Evolutionary conservation across 2,797 vertebrate genomes (phyloP).

Genomic region (Lophius americanus): DNA sequence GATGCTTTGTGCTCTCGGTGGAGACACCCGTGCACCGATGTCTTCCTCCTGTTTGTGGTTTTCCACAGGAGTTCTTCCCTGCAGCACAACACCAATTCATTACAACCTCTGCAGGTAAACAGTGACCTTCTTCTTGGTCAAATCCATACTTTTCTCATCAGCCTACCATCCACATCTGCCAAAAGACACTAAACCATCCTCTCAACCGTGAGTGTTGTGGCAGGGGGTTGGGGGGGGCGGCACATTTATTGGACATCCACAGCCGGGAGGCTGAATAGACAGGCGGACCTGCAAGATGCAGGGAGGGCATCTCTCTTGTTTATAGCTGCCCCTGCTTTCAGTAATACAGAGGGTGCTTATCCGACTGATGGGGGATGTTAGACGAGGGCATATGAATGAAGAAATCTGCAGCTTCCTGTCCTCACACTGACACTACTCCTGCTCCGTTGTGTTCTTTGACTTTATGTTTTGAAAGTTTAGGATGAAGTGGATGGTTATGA

Average conservation of each 20-base stretch:
- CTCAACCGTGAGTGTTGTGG: conserved; percentile 42
- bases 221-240: conserved; percentile 37
- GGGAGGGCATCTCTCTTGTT: conserved; percentile 67
- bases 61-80: conserved; percentile 31
- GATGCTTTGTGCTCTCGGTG: conserved; percentile 6
- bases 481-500: too few relatives aligned
- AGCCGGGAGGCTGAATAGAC: conserved; percentile 69
- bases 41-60: conserved; percentile 4
- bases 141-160: conserved; percentile 70
- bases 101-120: conserved; percentile 69
- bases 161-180: conserved; percentile 64
- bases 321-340: conserved; percentile 74
- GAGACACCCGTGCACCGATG: conserved; percentile 15
- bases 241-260: conserved; percentile 65
- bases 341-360: conserved; percentile 66
- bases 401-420: conserved; percentile 55
- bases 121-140: conserved; percentile 64
- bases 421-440: conserved; percentile 43
- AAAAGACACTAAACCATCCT: conserved; percentile 63
- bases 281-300: conserved; percentile 47
- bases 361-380: conserved; percentile 50
- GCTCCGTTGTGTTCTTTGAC: conserved; percentile 33
- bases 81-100: conserved; percentile 43
- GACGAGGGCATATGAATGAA: conserved; percentile 46
- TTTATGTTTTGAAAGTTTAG: too few relatives aligned